A percentile compares a stretch with the other conserved stretches of the same genome.
Evolutionary conservation across 2,888 invertebrate genomes (phyloP).

Genomic region (Cryptops parisi): DNA sequence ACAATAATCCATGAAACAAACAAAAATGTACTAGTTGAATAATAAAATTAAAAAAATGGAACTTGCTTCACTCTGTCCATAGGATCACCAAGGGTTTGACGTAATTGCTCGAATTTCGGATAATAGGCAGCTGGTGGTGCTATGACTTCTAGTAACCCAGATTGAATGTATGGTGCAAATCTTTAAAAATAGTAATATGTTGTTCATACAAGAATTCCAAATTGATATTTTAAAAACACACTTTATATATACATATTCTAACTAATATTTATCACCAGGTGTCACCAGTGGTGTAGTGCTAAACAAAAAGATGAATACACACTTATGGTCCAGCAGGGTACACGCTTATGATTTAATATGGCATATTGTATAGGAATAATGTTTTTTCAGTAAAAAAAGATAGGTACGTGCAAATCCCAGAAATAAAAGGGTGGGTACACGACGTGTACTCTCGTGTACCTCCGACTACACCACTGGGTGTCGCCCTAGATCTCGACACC

Average conservation of each 20-base stretch:
- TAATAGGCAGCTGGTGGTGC: constrained; percentile 74
- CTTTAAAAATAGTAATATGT: constrained; percentile 33
- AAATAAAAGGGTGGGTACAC: neutral
- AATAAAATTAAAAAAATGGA: neutral
- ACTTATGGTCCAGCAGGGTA: too few species aligned
- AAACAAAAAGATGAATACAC: too few species aligned
- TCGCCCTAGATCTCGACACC: too few species aligned
- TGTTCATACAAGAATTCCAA: neutral
- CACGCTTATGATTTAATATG: too few species aligned
- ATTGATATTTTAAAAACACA: neutral
- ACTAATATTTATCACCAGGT: too few species aligned
- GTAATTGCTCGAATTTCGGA: constrained; percentile 63
- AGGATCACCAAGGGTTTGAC: constrained; percentile 69
- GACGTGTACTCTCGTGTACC: too few species aligned
- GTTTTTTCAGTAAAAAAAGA: too few species aligned
- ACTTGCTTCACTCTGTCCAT: constrained; percentile 45
- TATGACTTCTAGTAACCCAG: constrained; percentile 75
- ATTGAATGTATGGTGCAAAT: constrained; percentile 56
- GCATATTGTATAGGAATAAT: too few species aligned
- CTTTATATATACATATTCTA: too few species aligned
- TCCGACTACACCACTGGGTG: too few species aligned
- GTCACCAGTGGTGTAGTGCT: too few species aligned
- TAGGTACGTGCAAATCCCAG: too few species aligned
- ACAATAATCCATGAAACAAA: neutral
- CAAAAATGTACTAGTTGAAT: neutral